These are phyloP conservation scores for Drosophila yooni DNA, from an alignment of 2,888 invertebrate species.

Conservation along the genomic window DNA sequence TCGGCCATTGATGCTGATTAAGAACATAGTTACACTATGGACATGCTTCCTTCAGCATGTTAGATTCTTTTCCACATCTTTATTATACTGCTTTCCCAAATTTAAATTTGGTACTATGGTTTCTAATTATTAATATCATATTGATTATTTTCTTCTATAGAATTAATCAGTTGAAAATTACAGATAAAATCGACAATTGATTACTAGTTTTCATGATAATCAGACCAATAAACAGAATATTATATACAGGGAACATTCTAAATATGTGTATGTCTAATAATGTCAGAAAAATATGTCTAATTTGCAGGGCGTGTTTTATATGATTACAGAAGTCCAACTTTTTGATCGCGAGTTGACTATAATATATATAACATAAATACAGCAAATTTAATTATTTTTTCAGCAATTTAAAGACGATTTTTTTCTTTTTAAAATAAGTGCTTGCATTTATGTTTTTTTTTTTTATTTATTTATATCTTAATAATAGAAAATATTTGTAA, in stretches of 20 bases:
- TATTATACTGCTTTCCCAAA: neutral
- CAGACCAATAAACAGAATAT: neutral
- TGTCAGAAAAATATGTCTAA: neutral
- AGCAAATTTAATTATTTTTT: neutral
- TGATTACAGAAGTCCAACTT: neutral
- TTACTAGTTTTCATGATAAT: neutral
- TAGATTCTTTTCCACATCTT: neutral
- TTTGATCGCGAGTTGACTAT: neutral
- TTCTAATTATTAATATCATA: neutral
- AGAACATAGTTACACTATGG: neutral
- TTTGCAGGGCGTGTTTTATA: neutral
- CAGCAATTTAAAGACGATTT: neutral
- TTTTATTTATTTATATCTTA: neutral
- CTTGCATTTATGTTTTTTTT: neutral
- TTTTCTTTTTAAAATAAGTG: neutral
- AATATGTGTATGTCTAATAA: neutral
- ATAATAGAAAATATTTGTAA: neutral
- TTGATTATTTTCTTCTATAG: neutral
- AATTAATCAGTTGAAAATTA: neutral
- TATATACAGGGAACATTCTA: neutral
- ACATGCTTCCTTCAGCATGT: neutral
- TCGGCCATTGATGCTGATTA: neutral
- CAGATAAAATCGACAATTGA: neutral
- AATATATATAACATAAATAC: neutral
- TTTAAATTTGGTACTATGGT: neutral